Base-by-base conservation (phyloP, 2,113 vertebrate species). In the Psammodynastes pulverulentus region DNA sequence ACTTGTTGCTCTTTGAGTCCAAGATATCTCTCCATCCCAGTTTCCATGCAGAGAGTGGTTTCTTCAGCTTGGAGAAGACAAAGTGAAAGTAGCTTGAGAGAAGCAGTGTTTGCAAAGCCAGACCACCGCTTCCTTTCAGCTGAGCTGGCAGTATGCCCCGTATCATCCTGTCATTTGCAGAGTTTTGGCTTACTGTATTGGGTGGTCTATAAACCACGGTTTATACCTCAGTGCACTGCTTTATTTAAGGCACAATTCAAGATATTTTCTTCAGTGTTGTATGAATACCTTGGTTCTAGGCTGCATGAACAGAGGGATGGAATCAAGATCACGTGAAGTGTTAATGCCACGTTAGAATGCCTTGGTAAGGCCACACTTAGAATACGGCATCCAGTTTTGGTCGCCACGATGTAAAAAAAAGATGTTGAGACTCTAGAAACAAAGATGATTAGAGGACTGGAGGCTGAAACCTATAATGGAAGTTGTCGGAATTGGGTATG, bases 1-100 rank as follows among this genome's bases (percentile, higher is more conserved):
- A 34, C 5, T 9, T 17, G 46, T 79, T 21, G 0, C 0, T n/a
- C 0, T 48, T 48, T 2, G 3, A 51, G 3, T 46, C 29, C 84
- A n/a, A 49, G 26, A 62, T 24, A 1, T 29, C 29, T 51, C 7
- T 51, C 15, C 2, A 17, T 67, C 52, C 48, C 45, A 19, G 0
- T 45, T 34, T 48, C 13, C 19, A 12, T 29, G 87, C 39, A 15
- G 87, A 45, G 5, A 56, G 34, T 1, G 7, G 23, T 26, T 34
- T 12, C 56, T 67, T 34, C 9, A 12, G 9, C 88, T 49, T 56
- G 13, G 9, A 43, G 51, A 87, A 34, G 26, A 10, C 17, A 51
- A 53, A 62, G 24, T 29, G 43, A 62, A 24, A 62, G 54, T 48
- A 17, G 54, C 23, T 29, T 15, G 26, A 67, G 26, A 0, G 56